Evolutionary conservation across 1,140 invertebrate genomes (phyloP), one percentile per base, ranked within the genome.

Genomic region (Tetragonula clypearis): DNA sequence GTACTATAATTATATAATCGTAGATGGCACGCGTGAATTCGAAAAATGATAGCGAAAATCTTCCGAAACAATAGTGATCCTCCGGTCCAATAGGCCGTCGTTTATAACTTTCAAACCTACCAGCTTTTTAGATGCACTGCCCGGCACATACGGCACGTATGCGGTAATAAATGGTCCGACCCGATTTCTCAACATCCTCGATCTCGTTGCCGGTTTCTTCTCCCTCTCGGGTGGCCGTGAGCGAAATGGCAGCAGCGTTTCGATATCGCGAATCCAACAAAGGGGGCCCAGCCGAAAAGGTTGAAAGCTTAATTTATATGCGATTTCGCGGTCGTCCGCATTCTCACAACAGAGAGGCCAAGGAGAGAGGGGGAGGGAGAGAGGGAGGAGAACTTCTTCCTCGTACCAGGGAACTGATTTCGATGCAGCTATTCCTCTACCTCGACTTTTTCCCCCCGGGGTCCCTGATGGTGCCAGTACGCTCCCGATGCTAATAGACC

Each of bases 401-500:
- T 55, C 87, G 71, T 91, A 90, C 83, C 41, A 91, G 87, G 88
- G 87, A 91, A 90, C 90, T 88, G 88, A 92, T 92, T 90, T 88
- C 74, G 88, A 90, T 92, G 90, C 92, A 92, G 89, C 90, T 92
- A 93, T 92, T 89, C 26, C 19, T 62, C 15, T 35, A 12, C 19
- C 19, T 58, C 49, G 58, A 23, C 76, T 84, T 82, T 87, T 86
- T 89, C 89, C 80, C 6, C 41, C 79, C 41, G 12, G 6, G 58
- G 75, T 73, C 76, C 35, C 84, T 9, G 41, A 8, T 49, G 86
- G 84, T 84, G 73, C 76, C 60, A 86, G 86, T 88, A 84, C 87
- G 88, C 88, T 88, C 90, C 80, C 77, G 84, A 94, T 93, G 92
- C 92, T 92, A 93, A 94, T 93, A 93, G 90, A 92, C 78, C 88